Evolutionary conservation across 2,888 invertebrate species (phyloP), one percentile per base, ranked within the genome.

Genomic region (Agrotis segetum): DNA sequence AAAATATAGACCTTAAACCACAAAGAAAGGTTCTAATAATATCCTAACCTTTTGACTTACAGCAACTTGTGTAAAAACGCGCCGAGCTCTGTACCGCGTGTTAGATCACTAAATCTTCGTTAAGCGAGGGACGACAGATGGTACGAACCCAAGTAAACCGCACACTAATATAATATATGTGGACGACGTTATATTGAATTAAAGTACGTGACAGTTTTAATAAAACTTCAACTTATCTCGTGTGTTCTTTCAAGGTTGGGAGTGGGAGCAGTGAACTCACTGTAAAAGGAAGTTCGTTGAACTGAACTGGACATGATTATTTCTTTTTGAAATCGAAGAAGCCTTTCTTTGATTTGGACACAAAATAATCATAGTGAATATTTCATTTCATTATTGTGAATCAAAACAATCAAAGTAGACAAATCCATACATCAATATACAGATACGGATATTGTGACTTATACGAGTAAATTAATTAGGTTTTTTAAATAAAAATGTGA

Each of bases 91-190:
- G 87, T 80, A 85, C 85, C 84, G 84, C 82, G 65, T 85, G 88
- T 87, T 84, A 84, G 88, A 86, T 87, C 89, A 90, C 88, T 93
- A 93, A 92, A 93, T 94, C 92, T 93, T 93, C 91, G 91, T 93
- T 93, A 91, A 88, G 87, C 87, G 86, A 76, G 82, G 84, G 86
- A 81, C 88, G 89, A 90, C 90, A 90, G 85, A 89, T 89, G 90
- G 88, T 87, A 81, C 72, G 79, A 81, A 83, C 83, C 86, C 81
- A 49, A 77, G 68, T 59, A 76, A 84, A 68, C 79, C 68, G 55
- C 76, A 70, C 79, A 70, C 75, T 71, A 75, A 74, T 81, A 83
- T 70, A 40, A 78, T 74, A 74, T 75, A 75, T 74, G 81, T 73
- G 77, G 73, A 79, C 71, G 72, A 64, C 53, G 75, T 78, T 81